phyloP scores from a whole-genome alignment of 2,888 invertebrate species.

The Calameuta filiformis region DNA sequence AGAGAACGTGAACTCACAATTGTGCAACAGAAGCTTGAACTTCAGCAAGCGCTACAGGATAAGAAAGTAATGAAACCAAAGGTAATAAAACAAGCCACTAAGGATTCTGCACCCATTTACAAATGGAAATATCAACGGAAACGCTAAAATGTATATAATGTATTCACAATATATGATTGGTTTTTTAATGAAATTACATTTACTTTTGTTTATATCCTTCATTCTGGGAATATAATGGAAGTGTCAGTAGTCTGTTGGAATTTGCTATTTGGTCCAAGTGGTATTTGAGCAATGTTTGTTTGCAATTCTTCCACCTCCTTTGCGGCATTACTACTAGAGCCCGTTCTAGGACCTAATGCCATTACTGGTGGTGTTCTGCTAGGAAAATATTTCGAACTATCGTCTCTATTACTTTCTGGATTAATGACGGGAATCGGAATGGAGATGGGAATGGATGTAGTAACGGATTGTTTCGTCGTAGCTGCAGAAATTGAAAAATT shows the following conservation, averaged over 20 bases:
- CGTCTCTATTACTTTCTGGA: constrained; percentile 11
- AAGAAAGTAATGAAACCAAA: constrained; percentile 74
- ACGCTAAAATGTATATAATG: constrained; percentile 67
- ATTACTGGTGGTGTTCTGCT: constrained; percentile 30
- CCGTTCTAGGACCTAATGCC: constrained; percentile 4
- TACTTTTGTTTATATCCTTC: constrained; percentile 14
- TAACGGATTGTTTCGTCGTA: too few relatives aligned
- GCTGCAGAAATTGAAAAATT: too few relatives aligned
- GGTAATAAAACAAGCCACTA: constrained; percentile 73
- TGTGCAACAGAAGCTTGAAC: constrained; percentile 82
- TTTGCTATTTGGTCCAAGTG: constrained; percentile 12
- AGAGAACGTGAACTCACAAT: constrained; percentile 81
- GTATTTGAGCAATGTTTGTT: neutral
- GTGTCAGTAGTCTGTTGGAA: constrained; percentile 2
- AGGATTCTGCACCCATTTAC: constrained; percentile 79
- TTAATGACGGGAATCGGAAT: neutral
- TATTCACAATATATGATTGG: neutral
- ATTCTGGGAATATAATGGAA: constrained; percentile 20
- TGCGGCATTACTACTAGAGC: neutral
- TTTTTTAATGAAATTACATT: constrained; percentile 10
- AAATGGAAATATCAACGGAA: constrained; percentile 86
- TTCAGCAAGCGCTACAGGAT: constrained; percentile 76
- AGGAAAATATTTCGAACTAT: constrained; percentile 29
- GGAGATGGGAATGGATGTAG: too few relatives aligned
- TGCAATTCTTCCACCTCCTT: constrained; percentile 12